phyloP scores from a whole-genome alignment of 2,797 vertebrate species.

The Babyrousa celebensis region DNA sequence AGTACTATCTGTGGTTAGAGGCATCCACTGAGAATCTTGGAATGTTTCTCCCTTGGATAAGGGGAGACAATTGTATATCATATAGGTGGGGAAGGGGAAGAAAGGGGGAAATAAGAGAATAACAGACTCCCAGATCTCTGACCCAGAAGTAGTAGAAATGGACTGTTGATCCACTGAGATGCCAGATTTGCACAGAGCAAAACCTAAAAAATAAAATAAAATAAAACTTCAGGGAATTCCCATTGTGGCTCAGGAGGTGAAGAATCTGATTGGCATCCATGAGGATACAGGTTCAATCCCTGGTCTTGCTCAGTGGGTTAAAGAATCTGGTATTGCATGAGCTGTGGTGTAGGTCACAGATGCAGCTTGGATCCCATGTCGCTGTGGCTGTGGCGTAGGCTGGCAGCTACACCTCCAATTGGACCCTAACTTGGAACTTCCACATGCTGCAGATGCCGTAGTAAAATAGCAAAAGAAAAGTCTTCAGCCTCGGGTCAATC shows the following conservation, averaged over 20 bases:
- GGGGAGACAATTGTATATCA: not conserved
- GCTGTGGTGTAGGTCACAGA: too few species aligned
- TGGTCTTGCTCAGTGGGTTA: too few species aligned
- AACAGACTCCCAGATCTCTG: not conserved
- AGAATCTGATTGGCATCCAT: too few species aligned
- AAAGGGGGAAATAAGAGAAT: not conserved
- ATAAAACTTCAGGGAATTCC: too few species aligned
- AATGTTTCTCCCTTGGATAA: not conserved
- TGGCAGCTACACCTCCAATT: too few species aligned
- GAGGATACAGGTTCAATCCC: too few species aligned
- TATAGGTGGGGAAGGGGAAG: accelerated
- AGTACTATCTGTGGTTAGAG: not conserved
- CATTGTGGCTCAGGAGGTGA: too few species aligned
- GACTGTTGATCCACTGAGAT: not conserved
- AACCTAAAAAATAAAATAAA: not conserved
- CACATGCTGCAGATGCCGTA: too few species aligned
- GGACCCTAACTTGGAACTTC: too few species aligned
- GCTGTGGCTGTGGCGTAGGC: too few species aligned
- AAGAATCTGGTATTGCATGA: too few species aligned
- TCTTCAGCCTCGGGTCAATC: not conserved
- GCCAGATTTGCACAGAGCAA: not conserved
- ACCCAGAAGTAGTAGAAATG: not conserved
- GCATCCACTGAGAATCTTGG: not conserved
- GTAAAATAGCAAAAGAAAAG: not conserved
- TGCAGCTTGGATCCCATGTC: too few species aligned